Base-by-base conservation (phyloP, 2,888 invertebrate species). In the Philaethria dido region DNA sequence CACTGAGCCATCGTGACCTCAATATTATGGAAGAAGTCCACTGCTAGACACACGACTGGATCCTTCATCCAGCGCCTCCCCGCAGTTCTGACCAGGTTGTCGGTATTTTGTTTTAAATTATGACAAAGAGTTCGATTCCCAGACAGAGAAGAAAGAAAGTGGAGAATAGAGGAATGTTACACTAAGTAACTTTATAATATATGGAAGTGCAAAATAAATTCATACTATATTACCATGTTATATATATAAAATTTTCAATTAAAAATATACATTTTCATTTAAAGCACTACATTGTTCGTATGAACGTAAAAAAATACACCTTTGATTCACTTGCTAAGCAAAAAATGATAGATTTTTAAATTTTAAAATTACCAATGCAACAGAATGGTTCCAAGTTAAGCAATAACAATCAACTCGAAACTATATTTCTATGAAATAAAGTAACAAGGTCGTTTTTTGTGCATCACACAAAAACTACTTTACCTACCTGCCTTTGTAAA, bases 361-460 rank as follows among this genome's bases (percentile, higher is more conserved):
- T 20, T 25, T 48, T 22, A 2, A 50, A 50, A 50, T 55, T 39
- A 22, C 39, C 9, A 39, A 36, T 55, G 20, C 2, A 18, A 6
- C 13, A 9, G 18, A 36, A 20, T 39, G 18, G 36, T 13, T 20
- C n/a, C 39, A n/a, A 57, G 14, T 57, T 39, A 3, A 42, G 57
- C 0, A 57, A 22, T n/a, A 42, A 42, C 20, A 57, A 22, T 57
- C 42, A 5, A 42, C 5, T 57, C 39, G 22, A 22, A 42, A 22
- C 39, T 57, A 42, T 25, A 42, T 57, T 39, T 42, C n/a, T 39
- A 22, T 42, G 22, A 57, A 57, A 42, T 57, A 39, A 16, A n/a
- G 14, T 20, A 42, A 42, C 55, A 57, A 57, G 42, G 57, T 57
- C 57, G n/a, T 11, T 52, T 57, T 57, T 57, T 57, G 39, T 57